phyloP scores from a whole-genome alignment of 2,888 invertebrate genomes.

The Trissolcus brochymenae region DNA sequence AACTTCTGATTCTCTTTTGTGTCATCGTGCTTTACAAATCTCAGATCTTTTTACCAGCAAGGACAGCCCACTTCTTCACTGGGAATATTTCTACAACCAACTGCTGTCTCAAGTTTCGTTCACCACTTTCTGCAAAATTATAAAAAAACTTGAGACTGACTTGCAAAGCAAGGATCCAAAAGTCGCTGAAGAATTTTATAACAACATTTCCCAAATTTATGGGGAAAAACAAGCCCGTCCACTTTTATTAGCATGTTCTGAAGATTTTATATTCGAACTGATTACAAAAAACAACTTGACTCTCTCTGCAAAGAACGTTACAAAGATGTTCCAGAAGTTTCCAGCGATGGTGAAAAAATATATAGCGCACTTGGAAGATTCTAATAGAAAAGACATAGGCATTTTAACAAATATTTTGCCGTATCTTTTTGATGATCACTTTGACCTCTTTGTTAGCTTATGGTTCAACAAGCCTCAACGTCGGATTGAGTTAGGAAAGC shows the following conservation, averaged over 20 bases:
- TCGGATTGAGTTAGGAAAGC: slow-evolving; percentile 55
- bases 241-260: slow-evolving; percentile 21
- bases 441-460: slow-evolving; percentile 47
- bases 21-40: slow-evolving; percentile 65
- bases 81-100: slow-evolving; percentile 62
- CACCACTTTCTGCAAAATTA: slow-evolving; percentile 62
- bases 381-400: slow-evolving; percentile 39
- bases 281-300: not conserved
- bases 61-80: slow-evolving; percentile 59
- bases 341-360: no score
- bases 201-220: slow-evolving; percentile 12
- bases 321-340: no score
- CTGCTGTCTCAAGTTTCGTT: slow-evolving; percentile 66
- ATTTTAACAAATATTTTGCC: slow-evolving; percentile 60
- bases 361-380: no score
- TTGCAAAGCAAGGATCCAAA: slow-evolving; percentile 57
- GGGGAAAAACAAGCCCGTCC: slow-evolving; percentile 7
- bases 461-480: not conserved
- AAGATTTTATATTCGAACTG: slow-evolving; percentile 14
- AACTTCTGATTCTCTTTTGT: slow-evolving; percentile 65
- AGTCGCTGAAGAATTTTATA: slow-evolving; percentile 57
- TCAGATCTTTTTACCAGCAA: slow-evolving; percentile 67
- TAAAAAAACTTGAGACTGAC: slow-evolving; percentile 62
- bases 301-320: no score
- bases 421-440: slow-evolving; percentile 62